Conservation (phyloP, 2,797 vertebrate genomes). For the Choloepus didactylus region DNA sequence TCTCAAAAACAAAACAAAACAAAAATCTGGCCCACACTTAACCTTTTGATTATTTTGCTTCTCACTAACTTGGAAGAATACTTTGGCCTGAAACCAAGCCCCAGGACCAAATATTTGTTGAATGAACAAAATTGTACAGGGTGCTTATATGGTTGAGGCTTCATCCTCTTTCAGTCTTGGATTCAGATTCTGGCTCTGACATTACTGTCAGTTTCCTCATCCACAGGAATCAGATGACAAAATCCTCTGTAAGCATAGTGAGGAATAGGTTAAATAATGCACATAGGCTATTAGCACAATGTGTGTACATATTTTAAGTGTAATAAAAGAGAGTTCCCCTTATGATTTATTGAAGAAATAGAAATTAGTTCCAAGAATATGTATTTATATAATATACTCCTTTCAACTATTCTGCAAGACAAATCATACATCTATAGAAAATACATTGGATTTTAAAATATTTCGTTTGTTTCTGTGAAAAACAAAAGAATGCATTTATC, state of each 20-base stretch:
- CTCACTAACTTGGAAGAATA: not conserved
- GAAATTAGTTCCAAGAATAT: not conserved
- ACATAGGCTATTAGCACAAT: not conserved
- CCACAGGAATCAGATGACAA: not conserved
- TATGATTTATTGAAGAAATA: not conserved
- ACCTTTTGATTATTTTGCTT: not conserved
- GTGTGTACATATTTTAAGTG: not conserved
- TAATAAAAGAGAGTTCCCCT: not conserved
- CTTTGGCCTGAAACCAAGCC: not conserved
- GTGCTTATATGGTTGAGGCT: not conserved
- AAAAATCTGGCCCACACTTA: not conserved
- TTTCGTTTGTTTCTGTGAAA: constrained; percentile 59
- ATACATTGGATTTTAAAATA: constrained; percentile 48
- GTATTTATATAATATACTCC: not conserved
- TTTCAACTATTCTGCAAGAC: constrained; percentile 8
- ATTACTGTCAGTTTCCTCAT: not conserved
- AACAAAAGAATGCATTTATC: not conserved
- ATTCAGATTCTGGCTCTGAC: not conserved
- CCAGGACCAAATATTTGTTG: not conserved
- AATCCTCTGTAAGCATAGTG: not conserved
- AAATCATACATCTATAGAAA: not conserved
- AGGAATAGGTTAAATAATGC: not conserved
- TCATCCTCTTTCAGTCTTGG: not conserved
- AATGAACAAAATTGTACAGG: not conserved
- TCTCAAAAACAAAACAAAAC: not conserved